Conservation (phyloP, 2,113 vertebrate genomes). For the Callopanchax toddi region DNA sequence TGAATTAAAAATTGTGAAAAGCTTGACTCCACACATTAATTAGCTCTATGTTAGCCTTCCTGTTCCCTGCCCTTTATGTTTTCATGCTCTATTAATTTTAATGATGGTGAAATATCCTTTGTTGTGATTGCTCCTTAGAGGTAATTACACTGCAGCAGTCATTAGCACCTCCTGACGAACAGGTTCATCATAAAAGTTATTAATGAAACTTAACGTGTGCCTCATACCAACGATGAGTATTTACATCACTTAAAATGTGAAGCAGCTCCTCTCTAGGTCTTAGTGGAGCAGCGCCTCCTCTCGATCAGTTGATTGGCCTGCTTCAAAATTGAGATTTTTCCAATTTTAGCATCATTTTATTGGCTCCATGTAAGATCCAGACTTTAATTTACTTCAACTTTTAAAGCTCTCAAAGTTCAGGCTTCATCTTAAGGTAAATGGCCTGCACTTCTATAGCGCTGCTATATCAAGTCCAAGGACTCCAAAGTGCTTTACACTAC, state of each 20-base stretch:
- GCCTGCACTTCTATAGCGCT: too few relatives aligned
- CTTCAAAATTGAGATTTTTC: too few relatives aligned
- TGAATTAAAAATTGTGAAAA: not conserved
- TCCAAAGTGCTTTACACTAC: too few relatives aligned
- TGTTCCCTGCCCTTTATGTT: conserved; percentile 11
- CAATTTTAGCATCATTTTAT: too few relatives aligned
- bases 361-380: too few relatives aligned
- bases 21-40: not conserved
- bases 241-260: too few relatives aligned
- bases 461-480: too few relatives aligned
- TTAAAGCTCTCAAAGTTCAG: too few relatives aligned
- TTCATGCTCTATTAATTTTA: conserved; percentile 33
- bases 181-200: conserved; percentile 29
- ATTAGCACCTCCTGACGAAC: not conserved
- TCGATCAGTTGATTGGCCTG: conserved; percentile 27
- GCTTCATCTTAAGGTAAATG: too few relatives aligned
- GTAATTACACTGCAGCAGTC: conserved; percentile 35
- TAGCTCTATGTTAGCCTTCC: not conserved
- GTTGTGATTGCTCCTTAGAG: conserved; percentile 8
- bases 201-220: not conserved
- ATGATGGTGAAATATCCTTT: conserved; percentile 8
- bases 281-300: too few relatives aligned
- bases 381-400: too few relatives aligned
- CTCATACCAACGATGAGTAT: not conserved
- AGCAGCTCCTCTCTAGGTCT: too few relatives aligned